phyloP scores from a whole-genome alignment of 1,140 invertebrate species.

The Dreissena rostriformis region DNA sequence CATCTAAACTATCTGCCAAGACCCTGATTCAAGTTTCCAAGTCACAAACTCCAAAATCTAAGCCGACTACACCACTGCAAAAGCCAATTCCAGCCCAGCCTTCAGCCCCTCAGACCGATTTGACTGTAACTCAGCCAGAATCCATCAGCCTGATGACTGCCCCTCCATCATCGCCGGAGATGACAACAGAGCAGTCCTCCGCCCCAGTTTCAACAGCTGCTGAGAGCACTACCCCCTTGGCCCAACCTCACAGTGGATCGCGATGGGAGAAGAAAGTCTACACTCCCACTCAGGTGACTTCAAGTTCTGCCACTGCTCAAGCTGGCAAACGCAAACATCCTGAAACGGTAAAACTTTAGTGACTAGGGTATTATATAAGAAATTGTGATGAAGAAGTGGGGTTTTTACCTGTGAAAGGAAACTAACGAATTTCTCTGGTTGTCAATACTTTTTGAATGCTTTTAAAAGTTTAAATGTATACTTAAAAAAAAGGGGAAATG shows the following conservation, averaged over 20 bases:
- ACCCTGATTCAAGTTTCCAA: conserved; percentile 8
- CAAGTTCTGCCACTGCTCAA: background rate
- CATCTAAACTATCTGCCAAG: background rate
- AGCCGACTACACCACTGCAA: conserved; percentile 22
- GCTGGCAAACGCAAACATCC: conserved; percentile 39
- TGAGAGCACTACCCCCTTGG: background rate
- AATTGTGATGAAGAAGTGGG: background rate
- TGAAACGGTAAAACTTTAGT: conserved; percentile 25
- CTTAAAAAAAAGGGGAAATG: no score
- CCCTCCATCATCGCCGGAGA: no score
- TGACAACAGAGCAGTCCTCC: no score
- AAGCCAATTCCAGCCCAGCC: no score
- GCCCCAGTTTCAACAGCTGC: no score
- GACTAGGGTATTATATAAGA: background rate
- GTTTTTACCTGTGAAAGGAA: no score
- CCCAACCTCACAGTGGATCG: background rate
- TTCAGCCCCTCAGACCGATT: no score
- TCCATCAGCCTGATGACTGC: no score
- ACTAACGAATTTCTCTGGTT: no score
- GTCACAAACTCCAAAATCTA: conserved; percentile 10
- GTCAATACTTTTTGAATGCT: no score
- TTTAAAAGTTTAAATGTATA: no score
- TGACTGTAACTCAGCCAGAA: no score
- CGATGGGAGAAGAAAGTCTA: conserved; percentile 40
- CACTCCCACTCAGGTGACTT: conserved; percentile 2